Evolutionary conservation across 2,797 vertebrate species (phyloP).

Genomic region (Esox masquinongy): DNA sequence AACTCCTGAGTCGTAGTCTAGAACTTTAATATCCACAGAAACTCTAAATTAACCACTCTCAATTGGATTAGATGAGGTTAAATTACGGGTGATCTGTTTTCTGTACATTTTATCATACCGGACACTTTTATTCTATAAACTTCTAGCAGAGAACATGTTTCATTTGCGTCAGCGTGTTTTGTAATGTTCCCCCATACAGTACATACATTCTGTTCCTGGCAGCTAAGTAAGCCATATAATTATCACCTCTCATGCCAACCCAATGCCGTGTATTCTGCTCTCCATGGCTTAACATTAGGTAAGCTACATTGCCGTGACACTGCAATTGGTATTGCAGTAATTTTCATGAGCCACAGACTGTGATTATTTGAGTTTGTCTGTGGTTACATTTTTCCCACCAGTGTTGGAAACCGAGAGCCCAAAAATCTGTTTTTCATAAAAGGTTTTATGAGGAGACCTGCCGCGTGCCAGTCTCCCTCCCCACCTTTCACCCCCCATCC

Average conservation of each 20-base stretch:
- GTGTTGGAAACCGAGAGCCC: neutral
- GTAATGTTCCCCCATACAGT: neutral
- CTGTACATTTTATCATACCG: neutral
- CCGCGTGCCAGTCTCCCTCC: neutral
- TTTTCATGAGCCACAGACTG: constrained; percentile 13
- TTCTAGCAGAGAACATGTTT: neutral
- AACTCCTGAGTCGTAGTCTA: no score
- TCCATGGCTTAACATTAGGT: neutral
- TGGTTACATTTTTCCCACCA: constrained; percentile 13
- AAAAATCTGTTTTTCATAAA: neutral
- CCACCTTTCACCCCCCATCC: neutral
- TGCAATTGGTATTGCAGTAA: constrained; percentile 14
- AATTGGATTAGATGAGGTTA: neutral
- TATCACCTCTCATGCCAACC: constrained; percentile 18
- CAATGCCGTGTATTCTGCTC: neutral
- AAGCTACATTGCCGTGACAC: constrained; percentile 5
- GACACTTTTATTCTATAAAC: neutral
- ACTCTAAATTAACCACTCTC: no score
- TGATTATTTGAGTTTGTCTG: constrained; percentile 38
- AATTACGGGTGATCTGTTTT: neutral
- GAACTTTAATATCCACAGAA: no score
- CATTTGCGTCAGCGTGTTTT: neutral
- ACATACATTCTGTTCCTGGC: constrained; percentile 8
- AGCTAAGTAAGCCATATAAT: constrained; percentile 12
- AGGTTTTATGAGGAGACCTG: neutral